These are phyloP conservation scores for Agrotis segetum DNA, from an alignment of 2,888 invertebrate genomes.

Conservation along the genomic window DNA sequence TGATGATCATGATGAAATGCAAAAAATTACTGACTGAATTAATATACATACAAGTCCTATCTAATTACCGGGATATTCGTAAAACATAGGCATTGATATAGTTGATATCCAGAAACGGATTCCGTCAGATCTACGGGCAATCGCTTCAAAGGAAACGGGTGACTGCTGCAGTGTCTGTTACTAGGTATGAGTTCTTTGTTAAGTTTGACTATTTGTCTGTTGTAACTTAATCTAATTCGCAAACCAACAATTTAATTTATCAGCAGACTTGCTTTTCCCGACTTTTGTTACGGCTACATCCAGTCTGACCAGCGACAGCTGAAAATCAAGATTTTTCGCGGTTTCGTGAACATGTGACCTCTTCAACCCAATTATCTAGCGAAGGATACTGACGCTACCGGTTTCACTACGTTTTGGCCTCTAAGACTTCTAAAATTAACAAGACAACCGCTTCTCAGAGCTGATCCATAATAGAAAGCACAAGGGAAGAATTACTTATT, in stretches of 20 bases:
- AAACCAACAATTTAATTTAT: slow-evolving; percentile 1
- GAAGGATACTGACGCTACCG: slow-evolving; percentile 25
- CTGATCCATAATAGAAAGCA: not conserved
- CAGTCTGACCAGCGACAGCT: slow-evolving; percentile 19
- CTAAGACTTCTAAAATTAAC: not conserved
- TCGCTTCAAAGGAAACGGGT: not conserved
- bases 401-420: slow-evolving; percentile 30
- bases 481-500: not conserved
- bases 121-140: slow-evolving; percentile 9
- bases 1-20: too few species aligned
- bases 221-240: not conserved
- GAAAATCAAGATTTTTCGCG: slow-evolving; percentile 46
- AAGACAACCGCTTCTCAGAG: not conserved
- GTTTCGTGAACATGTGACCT: slow-evolving; percentile 42
- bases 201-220: not conserved
- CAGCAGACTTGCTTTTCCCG: not conserved
- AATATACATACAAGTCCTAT: slow-evolving; percentile 7
- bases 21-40: slow-evolving; percentile 17
- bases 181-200: not conserved
- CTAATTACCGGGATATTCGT: slow-evolving; percentile 10
- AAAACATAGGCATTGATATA: slow-evolving; percentile 17
- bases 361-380: slow-evolving; percentile 27
- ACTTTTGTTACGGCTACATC: slow-evolving; percentile 1
- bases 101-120: slow-evolving; percentile 3
- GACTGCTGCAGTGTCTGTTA: not conserved